These are phyloP conservation scores for Opisthograptis luteolata DNA, from an alignment of 2,888 invertebrate genomes.

Conservation along the genomic window DNA sequence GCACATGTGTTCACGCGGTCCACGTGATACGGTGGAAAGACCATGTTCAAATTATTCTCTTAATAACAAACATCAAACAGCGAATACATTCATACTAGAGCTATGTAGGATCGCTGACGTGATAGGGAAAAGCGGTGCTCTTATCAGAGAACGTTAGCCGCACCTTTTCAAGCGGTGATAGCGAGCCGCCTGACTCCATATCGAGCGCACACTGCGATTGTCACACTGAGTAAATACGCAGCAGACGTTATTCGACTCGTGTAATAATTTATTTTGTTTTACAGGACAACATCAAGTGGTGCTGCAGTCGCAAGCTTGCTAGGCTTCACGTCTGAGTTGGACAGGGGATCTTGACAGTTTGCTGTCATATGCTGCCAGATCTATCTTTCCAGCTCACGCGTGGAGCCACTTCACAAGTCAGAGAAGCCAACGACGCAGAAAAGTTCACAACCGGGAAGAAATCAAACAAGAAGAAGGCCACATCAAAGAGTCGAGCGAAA, in stretches of 20 bases:
- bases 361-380: conserved; percentile 78
- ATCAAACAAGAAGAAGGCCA: not conserved
- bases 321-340: conserved; percentile 82
- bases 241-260: conserved; percentile 39
- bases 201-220: conserved; percentile 65
- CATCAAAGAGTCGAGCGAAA: conserved; percentile 49
- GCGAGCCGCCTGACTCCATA: conserved; percentile 63
- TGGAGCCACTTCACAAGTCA: conserved; percentile 55
- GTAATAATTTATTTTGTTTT: conserved; percentile 55
- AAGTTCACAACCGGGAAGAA: not conserved
- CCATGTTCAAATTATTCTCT: conserved; percentile 53
- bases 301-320: conserved; percentile 16
- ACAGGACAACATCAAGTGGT: conserved; percentile 47
- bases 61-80: conserved; percentile 48
- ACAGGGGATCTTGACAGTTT: conserved; percentile 84
- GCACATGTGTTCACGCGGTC: conserved; percentile 67
- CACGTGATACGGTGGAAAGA: conserved; percentile 49
- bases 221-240: conserved; percentile 64
- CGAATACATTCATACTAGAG: conserved; percentile 60
- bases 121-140: conserved; percentile 77
- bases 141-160: conserved; percentile 80
- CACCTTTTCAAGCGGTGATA: conserved; percentile 80
- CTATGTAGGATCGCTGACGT: conserved; percentile 68
- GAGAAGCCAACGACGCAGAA: not conserved
- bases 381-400: conserved; percentile 85